Evolutionary conservation across 2,888 invertebrate species (phyloP), one percentile per base, ranked within the genome.

Genomic region (Orthosia gracilis): DNA sequence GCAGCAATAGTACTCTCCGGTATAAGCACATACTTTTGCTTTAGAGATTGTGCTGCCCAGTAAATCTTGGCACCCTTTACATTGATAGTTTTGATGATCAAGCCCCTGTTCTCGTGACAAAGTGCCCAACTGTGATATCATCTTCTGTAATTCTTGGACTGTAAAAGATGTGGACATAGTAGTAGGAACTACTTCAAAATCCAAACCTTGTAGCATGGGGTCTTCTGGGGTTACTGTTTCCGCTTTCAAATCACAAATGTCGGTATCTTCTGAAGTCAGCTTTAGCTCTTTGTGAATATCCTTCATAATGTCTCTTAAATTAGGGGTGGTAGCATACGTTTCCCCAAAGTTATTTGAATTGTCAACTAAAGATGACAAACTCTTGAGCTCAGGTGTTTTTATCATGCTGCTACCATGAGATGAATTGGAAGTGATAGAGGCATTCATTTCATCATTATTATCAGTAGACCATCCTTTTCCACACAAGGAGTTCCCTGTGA

Each of bases 1-100:
- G 63, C 97, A 97, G 92, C 99, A 99, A 94, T 98, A 99, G 93
- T 99, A 99, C 85, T 97, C 97, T 4, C 98, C 99, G 85, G 98
- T 98, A 92, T 98, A 99, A 45, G 97, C 97, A 94, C 99, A 99
- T 1, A 99, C 97, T 89, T 97, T 97, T 63, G 95, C 96, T 88
- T 96, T 96, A 12, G 96, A 96, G 59, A 96, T 92, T n/a, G 94
- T 96, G 84, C 96, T 96, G 12, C 96, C 96, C 18, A 96, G 81
- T 54, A 95, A 88, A 77, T 96, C 96, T 81, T 95, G 95, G 88
- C 99, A 99, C 62, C 97, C 97, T 84, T 97, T 97, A 91, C 99
- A 99, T 84, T 98, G 97, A 94, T 98, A 99, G 89, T 99, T 98
- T 92, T 99, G 99, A 21, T 96, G 92, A 92, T 99, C 98, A 31